Base-by-base conservation (phyloP, 2,888 invertebrate species). In the Polylopha cassiicola region DNA sequence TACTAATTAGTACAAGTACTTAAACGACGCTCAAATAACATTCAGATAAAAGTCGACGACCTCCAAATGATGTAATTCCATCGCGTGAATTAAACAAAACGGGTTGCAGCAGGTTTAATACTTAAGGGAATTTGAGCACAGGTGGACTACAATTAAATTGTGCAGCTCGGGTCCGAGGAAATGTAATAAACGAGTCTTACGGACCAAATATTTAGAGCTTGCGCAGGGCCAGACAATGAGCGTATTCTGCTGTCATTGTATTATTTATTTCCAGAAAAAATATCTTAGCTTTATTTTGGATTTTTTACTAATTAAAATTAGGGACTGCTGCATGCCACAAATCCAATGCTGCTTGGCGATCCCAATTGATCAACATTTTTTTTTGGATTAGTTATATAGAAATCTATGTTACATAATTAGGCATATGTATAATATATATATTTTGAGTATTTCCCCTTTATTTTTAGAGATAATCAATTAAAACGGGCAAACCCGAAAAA, bases 101-200 rank as follows among this genome's bases (percentile, higher is more conserved):
- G 33, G 43, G 49, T 51, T 58, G 54, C 48, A 39, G 15, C 22
- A n/a, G 36, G 27, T 31, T 41, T 41, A 37, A 61, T 53, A 50
- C 49, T 55, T 61, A 59, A 61, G 57, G 51, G 63, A 70, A 71
- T 68, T 69, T 58, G 56, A 61, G 59, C 56, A 56, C 65, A 70
- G 72, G 72, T 73, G 65, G 64, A 63, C 62, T 46, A 73, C 73
- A 81, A 81, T 81, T 81, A 73, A 77, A 79, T 79, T 80, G 73
- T 64, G 62, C 68, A 65, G 68, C 73, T 68, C 59, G 59, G 53
- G 65, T 65, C 71, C 68, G 65, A 73, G 71, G 57, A 71, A 80
- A 81, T 72, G 77, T 75, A 79, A 80, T 80, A 78, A 77, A 70
- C 70, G 75, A 63, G 64, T 70, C 57, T 59, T 61, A 57, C 61